Evolutionary conservation across 1,140 invertebrate genomes (phyloP).

Genomic region (Arctopsyche grandis): DNA sequence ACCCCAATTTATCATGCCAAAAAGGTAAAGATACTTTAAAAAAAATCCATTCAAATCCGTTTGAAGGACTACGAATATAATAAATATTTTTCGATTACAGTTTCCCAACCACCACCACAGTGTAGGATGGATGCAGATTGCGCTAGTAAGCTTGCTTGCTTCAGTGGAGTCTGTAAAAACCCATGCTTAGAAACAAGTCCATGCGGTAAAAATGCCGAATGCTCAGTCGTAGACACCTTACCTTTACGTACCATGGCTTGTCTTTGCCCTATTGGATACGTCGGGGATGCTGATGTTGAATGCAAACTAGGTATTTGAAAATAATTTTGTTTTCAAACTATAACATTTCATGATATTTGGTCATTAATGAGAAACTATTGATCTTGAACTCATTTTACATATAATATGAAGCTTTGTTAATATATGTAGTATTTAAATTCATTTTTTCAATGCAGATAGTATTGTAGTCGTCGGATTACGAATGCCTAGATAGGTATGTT

Average conservation of each 20-base stretch:
- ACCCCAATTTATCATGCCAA: conserved; percentile 76
- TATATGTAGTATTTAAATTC: too few relatives aligned
- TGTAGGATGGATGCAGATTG: conserved; percentile 87
- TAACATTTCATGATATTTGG: too few relatives aligned
- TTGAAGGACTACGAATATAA: not conserved
- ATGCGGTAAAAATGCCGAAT: conserved; percentile 82
- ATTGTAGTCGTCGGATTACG: not conserved
- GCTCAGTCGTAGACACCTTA: conserved; percentile 83
- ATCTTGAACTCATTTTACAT: too few relatives aligned
- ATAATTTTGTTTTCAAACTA: not conserved
- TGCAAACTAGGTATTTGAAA: conserved; percentile 77
- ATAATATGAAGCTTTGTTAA: not conserved
- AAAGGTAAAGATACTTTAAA: conserved; percentile 63
- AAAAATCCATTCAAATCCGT: not conserved
- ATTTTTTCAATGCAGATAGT: conserved; percentile 5
- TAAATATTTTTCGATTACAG: conserved; percentile 10
- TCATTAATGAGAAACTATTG: too few relatives aligned
- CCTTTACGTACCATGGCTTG: conserved; percentile 89
- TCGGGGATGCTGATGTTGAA: conserved; percentile 84
- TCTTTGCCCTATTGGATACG: conserved; percentile 81
- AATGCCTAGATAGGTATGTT: conserved; percentile 24
- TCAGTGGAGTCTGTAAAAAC: conserved; percentile 82
- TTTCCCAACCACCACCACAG: conserved; percentile 64
- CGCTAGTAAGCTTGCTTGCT: conserved; percentile 84
- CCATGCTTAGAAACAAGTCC: conserved; percentile 83